These are phyloP conservation scores for Rhinophrynus dorsalis DNA, from an alignment of 2,797 vertebrate genomes.

Conservation along the genomic window DNA sequence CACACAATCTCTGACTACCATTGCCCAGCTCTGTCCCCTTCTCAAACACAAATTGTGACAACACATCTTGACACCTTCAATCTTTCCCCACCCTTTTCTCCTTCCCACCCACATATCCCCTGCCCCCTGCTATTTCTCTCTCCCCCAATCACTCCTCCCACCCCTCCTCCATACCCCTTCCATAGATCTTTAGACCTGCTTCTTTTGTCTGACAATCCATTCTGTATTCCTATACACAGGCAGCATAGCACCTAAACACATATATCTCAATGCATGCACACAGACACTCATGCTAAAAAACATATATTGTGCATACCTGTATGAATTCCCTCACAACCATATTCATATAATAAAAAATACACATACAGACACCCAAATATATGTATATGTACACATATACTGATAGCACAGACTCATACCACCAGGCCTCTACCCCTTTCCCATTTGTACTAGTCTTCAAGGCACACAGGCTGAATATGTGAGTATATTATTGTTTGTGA, in stretches of 20 bases:
- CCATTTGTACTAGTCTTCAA: conserved; percentile 17
- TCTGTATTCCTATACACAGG: background rate
- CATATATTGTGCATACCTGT: background rate
- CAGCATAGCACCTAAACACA: background rate
- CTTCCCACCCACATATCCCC: background rate
- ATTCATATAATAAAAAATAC: background rate
- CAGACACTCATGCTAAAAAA: background rate
- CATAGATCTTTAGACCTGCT: background rate
- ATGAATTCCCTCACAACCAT: background rate
- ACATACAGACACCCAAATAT: background rate
- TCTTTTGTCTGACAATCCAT: conserved; percentile 33
- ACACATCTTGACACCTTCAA: conserved; percentile 8
- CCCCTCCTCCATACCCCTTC: conserved; percentile 26
- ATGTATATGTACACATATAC: background rate
- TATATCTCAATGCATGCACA: background rate
- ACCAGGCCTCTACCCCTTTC: background rate
- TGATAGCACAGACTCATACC: background rate
- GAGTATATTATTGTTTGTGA: conserved; percentile 19
- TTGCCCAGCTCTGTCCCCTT: conserved; percentile 18
- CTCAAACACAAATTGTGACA: conserved; percentile 16
- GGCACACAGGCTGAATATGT: conserved; percentile 17
- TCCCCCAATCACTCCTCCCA: conserved; percentile 16
- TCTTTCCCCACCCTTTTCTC: conserved; percentile 28
- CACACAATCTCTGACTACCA: background rate
- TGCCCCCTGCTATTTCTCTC: background rate